Evolutionary conservation across 1,140 invertebrate genomes (phyloP).

Genomic region (Pseudomyrmex cubaensis): DNA sequence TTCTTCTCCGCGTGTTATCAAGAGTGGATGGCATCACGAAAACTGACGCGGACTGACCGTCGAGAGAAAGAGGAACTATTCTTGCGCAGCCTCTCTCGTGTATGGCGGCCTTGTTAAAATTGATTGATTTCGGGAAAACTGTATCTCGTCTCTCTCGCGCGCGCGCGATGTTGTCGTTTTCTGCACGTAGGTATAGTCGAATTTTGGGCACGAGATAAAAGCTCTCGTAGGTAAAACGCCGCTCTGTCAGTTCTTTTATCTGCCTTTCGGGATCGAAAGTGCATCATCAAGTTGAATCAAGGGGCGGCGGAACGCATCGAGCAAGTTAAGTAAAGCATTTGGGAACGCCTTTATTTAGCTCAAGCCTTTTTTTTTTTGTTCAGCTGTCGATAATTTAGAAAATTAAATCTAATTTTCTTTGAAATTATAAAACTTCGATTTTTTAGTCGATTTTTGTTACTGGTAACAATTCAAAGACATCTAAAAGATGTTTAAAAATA

Average conservation of each 20-base stretch:
- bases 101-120: constrained; percentile 41
- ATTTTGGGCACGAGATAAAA: constrained; percentile 1
- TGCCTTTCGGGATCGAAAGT: constrained; percentile 6
- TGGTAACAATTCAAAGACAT: no score
- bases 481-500: no score
- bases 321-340: no score
- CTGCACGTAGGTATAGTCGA: neutral
- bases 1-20: constrained; percentile 13
- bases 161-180: constrained; percentile 18
- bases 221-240: neutral
- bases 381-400: no score
- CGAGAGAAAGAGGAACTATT: constrained; percentile 3
- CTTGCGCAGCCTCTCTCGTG: constrained; percentile 3
- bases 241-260: constrained; percentile 8
- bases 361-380: no score
- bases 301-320: neutral
- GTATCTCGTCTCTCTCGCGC: neutral
- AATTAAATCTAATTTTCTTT: no score
- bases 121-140: constrained; percentile 1
- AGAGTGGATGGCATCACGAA: constrained; percentile 4
- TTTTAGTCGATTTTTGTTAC: no score
- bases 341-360: no score
- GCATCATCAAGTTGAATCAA: constrained; percentile 18
- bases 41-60: constrained; percentile 15
- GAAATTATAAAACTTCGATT: no score